Conservation (phyloP, 2,888 invertebrate genomes). For the Chrysolina oricalcia region DNA sequence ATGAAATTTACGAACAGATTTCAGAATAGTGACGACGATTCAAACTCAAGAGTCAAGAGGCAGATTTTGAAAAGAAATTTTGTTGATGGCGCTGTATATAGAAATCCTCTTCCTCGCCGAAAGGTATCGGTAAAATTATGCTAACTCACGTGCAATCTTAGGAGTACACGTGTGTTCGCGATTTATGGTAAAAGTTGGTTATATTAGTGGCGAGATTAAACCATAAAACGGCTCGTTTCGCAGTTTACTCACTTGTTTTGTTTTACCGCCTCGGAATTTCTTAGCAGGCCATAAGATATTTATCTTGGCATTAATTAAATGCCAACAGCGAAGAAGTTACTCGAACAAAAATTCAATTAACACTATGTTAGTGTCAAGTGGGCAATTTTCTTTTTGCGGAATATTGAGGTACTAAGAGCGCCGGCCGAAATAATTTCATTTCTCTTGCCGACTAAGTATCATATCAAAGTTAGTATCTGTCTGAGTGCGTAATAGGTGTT, state of each 20-base stretch:
- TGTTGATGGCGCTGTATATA: not conserved
- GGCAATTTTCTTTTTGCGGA: slow-evolving; percentile 7
- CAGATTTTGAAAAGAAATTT: no score
- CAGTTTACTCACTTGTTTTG: slow-evolving; percentile 60
- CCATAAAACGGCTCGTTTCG: slow-evolving; percentile 63
- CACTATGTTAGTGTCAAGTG: slow-evolving; percentile 26
- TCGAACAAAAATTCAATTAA: slow-evolving; percentile 47
- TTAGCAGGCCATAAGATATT: slow-evolving; percentile 58
- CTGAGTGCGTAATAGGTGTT: no score
- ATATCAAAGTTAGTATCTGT: no score
- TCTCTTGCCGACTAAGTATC: no score
- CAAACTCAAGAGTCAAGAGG: no score
- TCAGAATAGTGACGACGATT: no score
- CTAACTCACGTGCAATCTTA: slow-evolving; percentile 59
- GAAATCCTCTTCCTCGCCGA: slow-evolving; percentile 16
- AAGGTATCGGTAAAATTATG: slow-evolving; percentile 49
- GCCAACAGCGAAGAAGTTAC: slow-evolving; percentile 38
- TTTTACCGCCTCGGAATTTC: slow-evolving; percentile 57
- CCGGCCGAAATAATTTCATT: not conserved
- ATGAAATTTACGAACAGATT: no score
- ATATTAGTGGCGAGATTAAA: slow-evolving; percentile 64
- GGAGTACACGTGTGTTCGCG: slow-evolving; percentile 61
- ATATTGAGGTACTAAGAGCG: not conserved
- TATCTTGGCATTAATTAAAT: slow-evolving; percentile 57
- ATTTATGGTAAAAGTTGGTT: slow-evolving; percentile 64